Percentiles rank a stretch among this genome's conserved stretches.
Conservation (phyloP, 2,797 vertebrate species). For the Pempheris klunzingeri region DNA sequence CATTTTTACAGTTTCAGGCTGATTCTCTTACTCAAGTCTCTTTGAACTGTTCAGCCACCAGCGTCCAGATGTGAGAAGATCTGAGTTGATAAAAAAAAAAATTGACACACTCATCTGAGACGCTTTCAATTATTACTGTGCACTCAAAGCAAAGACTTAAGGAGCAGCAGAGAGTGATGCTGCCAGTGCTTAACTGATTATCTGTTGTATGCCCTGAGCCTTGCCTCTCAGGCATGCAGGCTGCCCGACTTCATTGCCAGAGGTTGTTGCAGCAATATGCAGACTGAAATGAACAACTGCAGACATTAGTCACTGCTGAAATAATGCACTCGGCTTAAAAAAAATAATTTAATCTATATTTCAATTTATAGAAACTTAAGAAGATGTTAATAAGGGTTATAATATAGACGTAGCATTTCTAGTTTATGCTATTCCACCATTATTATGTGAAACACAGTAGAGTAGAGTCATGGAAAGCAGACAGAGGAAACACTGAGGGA, state of each 20-base stretch:
- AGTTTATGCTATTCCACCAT: no score
- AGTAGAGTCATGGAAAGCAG: background rate
- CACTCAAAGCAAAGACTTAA: background rate
- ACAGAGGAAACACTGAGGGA: background rate
- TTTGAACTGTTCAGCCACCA: background rate
- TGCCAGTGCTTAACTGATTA: background rate
- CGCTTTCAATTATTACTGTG: background rate
- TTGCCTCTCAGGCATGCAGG: background rate
- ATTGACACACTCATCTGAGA: background rate
- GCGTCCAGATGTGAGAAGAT: background rate
- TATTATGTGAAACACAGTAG: no score
- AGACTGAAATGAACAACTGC: background rate
- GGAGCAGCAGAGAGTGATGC: background rate
- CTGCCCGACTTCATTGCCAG: background rate
- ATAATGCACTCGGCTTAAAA: no score
- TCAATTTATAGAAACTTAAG: no score
- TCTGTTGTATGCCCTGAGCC: background rate
- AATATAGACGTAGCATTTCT: no score
- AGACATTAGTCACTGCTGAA: no score
- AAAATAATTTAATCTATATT: background rate
- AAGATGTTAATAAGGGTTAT: no score
- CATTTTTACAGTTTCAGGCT: background rate
- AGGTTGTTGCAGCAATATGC: background rate
- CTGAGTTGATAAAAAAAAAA: background rate
- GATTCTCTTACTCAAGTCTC: conserved; percentile 1